phyloP scores from a whole-genome alignment of 2,797 vertebrate genomes.

The Halcyon chelicuti region DNA sequence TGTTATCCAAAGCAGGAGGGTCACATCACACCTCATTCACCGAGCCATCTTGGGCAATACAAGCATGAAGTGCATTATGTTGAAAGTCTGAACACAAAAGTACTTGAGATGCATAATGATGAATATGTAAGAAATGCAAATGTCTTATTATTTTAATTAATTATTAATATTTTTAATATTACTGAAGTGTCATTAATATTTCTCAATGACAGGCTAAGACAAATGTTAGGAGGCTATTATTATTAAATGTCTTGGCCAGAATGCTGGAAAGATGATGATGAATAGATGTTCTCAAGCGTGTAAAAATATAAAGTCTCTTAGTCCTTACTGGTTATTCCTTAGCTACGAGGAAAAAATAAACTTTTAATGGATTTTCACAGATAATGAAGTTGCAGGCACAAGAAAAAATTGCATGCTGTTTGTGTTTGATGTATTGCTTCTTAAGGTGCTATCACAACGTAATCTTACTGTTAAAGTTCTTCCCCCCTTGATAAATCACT shows the following conservation, averaged over 20 bases:
- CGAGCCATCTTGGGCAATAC: background rate
- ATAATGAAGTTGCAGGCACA: constrained; percentile 25
- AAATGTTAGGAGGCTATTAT: background rate
- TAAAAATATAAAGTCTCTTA: background rate
- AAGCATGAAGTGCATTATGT: background rate
- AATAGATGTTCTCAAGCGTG: background rate
- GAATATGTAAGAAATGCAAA: background rate
- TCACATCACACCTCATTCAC: background rate
- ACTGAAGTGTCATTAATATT: background rate
- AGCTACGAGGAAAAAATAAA: background rate
- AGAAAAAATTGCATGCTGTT: background rate
- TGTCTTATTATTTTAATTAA: background rate
- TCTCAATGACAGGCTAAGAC: background rate
- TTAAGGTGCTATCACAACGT: background rate
- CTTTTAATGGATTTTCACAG: constrained; percentile 5
- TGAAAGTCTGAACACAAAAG: background rate
- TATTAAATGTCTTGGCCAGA: background rate
- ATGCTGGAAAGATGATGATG: background rate
- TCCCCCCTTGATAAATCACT: background rate
- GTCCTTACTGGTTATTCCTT: background rate
- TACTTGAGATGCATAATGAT: background rate
- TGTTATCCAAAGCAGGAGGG: background rate
- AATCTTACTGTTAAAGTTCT: background rate
- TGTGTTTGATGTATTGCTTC: constrained; percentile 25
- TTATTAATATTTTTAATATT: background rate